Base-by-base conservation (phyloP, 2,888 invertebrate genomes). In the Magallana nippona region DNA sequence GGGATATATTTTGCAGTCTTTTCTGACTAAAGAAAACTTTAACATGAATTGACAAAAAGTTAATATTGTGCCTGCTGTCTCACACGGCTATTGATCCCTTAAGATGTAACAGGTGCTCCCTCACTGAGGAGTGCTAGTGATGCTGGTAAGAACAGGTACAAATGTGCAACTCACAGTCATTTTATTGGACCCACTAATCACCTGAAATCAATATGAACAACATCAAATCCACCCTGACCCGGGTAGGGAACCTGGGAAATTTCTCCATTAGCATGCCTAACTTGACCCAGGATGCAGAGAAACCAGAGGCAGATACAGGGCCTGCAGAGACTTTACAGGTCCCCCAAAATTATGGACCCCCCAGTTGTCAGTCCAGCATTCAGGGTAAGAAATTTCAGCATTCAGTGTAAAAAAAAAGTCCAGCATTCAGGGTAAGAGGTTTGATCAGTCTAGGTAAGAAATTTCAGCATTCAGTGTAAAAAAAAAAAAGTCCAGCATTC, bases 201-300 rank as follows among this genome's bases (percentile, higher is more conserved):
- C 17, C 27, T 11, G 19, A 10, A 13, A 71, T 71, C 71, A 71
- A 71, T 71, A 71, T 71, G 71, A 15, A 71, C 15, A 71, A 71
- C 27, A 11, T 71, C 32, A 11, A 15, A 11, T 27, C 71, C 32
- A 71, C 71, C 22, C 15, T 71, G 5, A 71, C 71, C 2, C 71
- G 32, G 32, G 71, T 71, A 22, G 71, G 71, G 13, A 71, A 71
- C 27, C 27, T 71, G 71, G 71, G 71, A 1, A 71, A 71, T 10
- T 71, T 71, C 15, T 71, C 71, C 22, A 71, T 71, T 11, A 71
- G 71, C 32, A 27, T 71, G 71, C 71, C 71, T 0, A 71, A 71
- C 13, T 71, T 71, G 15, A 15, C 71, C 2, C 71, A 13, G 32
- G 71, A 71, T 32, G 19, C 11, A 1, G 71, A 71, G 27, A 71